phyloP scores from a whole-genome alignment of 2,113 vertebrate species.

The Strigops habroptila region DNA sequence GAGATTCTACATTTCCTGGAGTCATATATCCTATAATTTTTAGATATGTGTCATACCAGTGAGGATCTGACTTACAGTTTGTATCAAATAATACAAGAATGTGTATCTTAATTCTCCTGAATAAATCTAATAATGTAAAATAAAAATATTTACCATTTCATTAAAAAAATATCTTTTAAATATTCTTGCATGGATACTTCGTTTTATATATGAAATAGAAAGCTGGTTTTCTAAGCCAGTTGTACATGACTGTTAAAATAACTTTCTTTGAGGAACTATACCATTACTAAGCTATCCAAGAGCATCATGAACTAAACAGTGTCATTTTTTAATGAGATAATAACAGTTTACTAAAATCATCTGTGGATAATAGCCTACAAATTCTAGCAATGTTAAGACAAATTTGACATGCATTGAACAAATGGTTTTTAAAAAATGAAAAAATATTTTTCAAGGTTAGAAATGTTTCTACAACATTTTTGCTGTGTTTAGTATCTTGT shows the following conservation, averaged over 20 bases:
- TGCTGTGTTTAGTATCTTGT: slow-evolving; percentile 7
- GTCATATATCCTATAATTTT: background rate
- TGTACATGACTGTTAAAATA: background rate
- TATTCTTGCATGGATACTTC: background rate
- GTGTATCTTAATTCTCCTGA: background rate
- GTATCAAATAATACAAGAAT: background rate
- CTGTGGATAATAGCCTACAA: background rate
- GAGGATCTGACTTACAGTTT: background rate
- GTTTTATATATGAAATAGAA: background rate
- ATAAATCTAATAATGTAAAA: background rate
- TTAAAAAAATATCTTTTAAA: background rate
- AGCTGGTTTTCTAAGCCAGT: background rate
- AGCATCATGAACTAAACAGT: background rate
- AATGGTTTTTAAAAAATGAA: background rate
- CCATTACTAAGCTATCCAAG: background rate
- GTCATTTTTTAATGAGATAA: background rate
- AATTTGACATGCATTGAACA: slow-evolving; percentile 1
- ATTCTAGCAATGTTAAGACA: background rate
- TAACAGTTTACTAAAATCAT: background rate
- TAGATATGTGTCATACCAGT: background rate
- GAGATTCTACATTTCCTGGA: background rate
- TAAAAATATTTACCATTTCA: background rate
- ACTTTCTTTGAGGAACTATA: background rate
- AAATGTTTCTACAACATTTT: background rate
- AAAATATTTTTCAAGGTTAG: slow-evolving; percentile 4